Conservation (phyloP, 1,140 invertebrate species). For the Periplaneta americana region DNA sequence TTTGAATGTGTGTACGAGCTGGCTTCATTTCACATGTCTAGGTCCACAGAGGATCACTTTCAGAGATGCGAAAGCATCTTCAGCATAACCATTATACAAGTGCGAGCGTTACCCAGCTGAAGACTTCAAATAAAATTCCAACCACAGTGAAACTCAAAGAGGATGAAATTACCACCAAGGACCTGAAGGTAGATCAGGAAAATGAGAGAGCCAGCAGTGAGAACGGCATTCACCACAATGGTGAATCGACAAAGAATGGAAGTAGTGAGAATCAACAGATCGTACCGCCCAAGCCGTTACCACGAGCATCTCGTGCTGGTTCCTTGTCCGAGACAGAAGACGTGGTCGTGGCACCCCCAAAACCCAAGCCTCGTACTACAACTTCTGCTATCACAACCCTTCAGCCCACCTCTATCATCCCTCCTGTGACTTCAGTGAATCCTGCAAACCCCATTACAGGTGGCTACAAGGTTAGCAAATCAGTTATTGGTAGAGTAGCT, state of each 20-base stretch:
- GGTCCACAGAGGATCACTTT: constrained; percentile 34
- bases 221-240: neutral
- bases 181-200: neutral
- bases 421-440: constrained; percentile 42
- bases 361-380: constrained; percentile 63
- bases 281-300: constrained; percentile 66
- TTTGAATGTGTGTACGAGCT: neutral
- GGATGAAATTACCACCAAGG: neutral
- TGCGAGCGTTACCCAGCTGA: neutral
- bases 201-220: neutral
- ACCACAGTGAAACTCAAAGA: neutral
- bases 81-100: constrained; percentile 4
- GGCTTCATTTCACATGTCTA: constrained; percentile 12
- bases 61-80: constrained; percentile 30
- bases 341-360: constrained; percentile 48
- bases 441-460: constrained; percentile 28
- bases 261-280: constrained; percentile 10
- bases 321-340: constrained; percentile 48
- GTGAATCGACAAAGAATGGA: constrained; percentile 18
- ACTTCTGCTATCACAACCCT: neutral
- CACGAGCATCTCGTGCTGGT: constrained; percentile 56
- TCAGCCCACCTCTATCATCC: neutral
- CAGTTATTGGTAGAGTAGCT: neutral
- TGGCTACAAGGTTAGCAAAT: neutral
- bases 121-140: neutral